phyloP scores from a whole-genome alignment of 2,113 vertebrate genomes.

The Sciurus niger region DNA sequence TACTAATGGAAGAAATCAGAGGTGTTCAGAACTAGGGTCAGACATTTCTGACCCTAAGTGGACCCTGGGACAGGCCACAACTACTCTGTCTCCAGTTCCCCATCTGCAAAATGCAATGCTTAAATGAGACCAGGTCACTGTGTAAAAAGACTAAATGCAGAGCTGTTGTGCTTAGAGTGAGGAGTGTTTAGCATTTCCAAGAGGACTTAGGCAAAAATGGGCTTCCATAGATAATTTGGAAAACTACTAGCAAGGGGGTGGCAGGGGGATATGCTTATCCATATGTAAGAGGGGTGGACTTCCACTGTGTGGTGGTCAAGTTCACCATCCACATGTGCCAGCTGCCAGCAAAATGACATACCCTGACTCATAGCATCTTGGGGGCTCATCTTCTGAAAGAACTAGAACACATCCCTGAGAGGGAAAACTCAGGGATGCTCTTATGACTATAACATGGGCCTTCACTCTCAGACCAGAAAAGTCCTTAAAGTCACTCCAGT shows the following conservation, averaged over 20 bases:
- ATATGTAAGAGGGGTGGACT: not conserved
- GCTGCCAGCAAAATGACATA: not conserved
- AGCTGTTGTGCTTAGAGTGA: not conserved
- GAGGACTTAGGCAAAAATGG: not conserved
- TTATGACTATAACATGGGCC: not conserved
- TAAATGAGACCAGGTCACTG: not conserved
- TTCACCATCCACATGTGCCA: not conserved
- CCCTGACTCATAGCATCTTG: not conserved
- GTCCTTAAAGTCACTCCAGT: not conserved
- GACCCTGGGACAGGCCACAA: not conserved
- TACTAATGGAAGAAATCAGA: not conserved
- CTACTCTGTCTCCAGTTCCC: not conserved
- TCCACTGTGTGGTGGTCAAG: not conserved
- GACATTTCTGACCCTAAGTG: too few relatives aligned
- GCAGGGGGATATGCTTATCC: not conserved
- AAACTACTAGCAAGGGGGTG: not conserved
- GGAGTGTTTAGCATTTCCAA: not conserved
- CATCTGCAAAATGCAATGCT: not conserved
- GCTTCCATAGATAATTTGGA: not conserved
- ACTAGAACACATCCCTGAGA: not conserved
- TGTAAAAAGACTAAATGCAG: not conserved
- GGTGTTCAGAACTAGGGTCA: not conserved
- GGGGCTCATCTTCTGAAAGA: not conserved
- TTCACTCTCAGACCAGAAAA: not conserved
- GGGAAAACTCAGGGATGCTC: not conserved